Evolutionary conservation across 2,888 invertebrate species (phyloP).

Genomic region (Scaptomyza parva): DNA sequence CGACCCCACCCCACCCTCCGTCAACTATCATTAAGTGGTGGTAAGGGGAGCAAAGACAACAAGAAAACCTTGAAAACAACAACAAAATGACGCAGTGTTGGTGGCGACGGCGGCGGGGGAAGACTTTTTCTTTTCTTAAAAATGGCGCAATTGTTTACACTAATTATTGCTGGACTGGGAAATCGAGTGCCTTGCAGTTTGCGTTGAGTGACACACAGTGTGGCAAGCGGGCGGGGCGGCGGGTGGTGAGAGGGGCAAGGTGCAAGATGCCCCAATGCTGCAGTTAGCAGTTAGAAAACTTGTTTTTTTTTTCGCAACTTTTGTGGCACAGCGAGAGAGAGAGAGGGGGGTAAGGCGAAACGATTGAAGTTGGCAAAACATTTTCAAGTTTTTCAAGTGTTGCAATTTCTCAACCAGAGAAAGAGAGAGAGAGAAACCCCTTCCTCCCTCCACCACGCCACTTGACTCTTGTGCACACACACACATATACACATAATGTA

Average conservation of each 20-base stretch:
- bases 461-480: constrained; percentile 34
- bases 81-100: constrained; percentile 63
- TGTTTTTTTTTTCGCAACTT: constrained; percentile 45
- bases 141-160: constrained; percentile 76
- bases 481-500: constrained; percentile 71
- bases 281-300: constrained; percentile 23
- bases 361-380: constrained; percentile 68
- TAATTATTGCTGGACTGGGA: constrained; percentile 64
- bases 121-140: constrained; percentile 3
- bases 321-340: constrained; percentile 20
- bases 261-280: constrained; percentile 13
- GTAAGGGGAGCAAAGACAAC: no score
- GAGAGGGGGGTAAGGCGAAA: background rate
- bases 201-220: background rate
- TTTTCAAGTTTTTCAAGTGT: constrained; percentile 78
- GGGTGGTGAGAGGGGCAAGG: background rate
- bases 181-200: background rate
- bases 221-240: no score
- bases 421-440: background rate
- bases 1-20: background rate
- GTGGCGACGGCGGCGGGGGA: constrained; percentile 14
- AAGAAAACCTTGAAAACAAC: constrained; percentile 62
- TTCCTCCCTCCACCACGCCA: constrained; percentile 4
- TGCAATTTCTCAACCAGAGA: constrained; percentile 72
- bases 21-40: constrained; percentile 2